Evolutionary conservation across 2,797 vertebrate species (phyloP).

Genomic region (Rhinogobio ventralis): DNA sequence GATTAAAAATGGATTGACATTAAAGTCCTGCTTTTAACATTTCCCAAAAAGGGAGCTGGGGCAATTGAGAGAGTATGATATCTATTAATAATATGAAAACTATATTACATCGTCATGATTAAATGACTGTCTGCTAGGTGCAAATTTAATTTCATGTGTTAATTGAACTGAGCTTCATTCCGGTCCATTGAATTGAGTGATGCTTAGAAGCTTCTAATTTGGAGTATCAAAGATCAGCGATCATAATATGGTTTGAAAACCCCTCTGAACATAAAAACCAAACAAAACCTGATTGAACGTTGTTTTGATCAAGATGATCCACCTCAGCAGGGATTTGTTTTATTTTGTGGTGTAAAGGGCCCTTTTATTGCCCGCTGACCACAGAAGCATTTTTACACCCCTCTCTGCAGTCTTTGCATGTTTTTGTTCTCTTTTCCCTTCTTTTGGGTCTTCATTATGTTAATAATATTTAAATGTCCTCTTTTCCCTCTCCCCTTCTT

Average conservation of each 20-base stretch:
- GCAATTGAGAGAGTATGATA: slow-evolving; percentile 54
- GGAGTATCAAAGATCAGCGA: slow-evolving; percentile 52
- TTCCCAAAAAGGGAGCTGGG: slow-evolving; percentile 56
- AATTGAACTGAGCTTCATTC: slow-evolving; percentile 63
- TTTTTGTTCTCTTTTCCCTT: slow-evolving; percentile 76
- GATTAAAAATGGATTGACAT: slow-evolving; percentile 55
- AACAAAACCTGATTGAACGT: slow-evolving; percentile 37
- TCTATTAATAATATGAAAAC: slow-evolving; percentile 64
- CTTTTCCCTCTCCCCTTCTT: slow-evolving; percentile 84
- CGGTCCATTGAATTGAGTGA: slow-evolving; percentile 58
- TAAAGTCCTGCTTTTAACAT: slow-evolving; percentile 50
- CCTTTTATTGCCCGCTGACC: slow-evolving; percentile 14
- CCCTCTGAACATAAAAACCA: slow-evolving; percentile 34
- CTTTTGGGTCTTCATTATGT: slow-evolving; percentile 90
- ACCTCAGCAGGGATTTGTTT: slow-evolving; percentile 1
- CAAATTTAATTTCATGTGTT: slow-evolving; percentile 64
- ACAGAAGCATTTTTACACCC: slow-evolving; percentile 65
- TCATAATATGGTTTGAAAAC: slow-evolving; percentile 53
- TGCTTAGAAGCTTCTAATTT: slow-evolving; percentile 59
- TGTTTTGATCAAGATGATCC: slow-evolving; percentile 27
- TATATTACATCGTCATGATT: slow-evolving; percentile 56
- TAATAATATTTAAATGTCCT: slow-evolving; percentile 97
- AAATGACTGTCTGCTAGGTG: slow-evolving; percentile 61
- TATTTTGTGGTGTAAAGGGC: slow-evolving; percentile 12
- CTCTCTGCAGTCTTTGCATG: slow-evolving; percentile 68